Evolutionary conservation across 2,888 invertebrate species (phyloP).

Genomic region (Saturnia japonica): DNA sequence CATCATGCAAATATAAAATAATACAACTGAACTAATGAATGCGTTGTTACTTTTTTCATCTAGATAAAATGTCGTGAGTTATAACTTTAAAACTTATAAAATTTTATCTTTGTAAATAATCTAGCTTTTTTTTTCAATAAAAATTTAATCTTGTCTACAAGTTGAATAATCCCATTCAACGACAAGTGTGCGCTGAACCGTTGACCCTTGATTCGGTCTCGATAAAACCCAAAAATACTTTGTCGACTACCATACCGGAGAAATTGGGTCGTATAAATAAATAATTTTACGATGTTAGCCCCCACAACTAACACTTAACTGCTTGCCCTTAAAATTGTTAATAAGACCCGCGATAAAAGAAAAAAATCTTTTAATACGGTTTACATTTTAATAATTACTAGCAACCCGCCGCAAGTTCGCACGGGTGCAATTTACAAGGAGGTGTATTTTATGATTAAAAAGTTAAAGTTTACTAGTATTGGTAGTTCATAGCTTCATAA

Average conservation of each 20-base stretch:
- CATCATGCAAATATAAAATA: neutral
- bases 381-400: neutral
- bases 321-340: constrained; percentile 62
- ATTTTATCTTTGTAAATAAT: constrained; percentile 6
- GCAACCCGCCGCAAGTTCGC: too few relatives aligned
- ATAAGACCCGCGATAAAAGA: constrained; percentile 42
- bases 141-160: constrained; percentile 22
- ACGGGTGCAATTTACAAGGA: too few relatives aligned
- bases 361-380: constrained; percentile 32
- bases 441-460: too few relatives aligned
- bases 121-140: constrained; percentile 16
- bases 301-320: constrained; percentile 66
- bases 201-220: constrained; percentile 75
- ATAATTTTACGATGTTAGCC: constrained; percentile 74
- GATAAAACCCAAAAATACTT: constrained; percentile 77
- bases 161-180: constrained; percentile 50
- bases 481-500: too few relatives aligned
- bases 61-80: neutral
- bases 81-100: neutral
- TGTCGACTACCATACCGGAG: constrained; percentile 70
- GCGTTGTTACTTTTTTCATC: neutral
- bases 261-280: constrained; percentile 78
- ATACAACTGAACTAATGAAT: neutral
- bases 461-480: too few relatives aligned
- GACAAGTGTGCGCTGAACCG: constrained; percentile 69